Base-by-base conservation (phyloP, 2,888 invertebrate species). In the Neoaliturus tenellus region DNA sequence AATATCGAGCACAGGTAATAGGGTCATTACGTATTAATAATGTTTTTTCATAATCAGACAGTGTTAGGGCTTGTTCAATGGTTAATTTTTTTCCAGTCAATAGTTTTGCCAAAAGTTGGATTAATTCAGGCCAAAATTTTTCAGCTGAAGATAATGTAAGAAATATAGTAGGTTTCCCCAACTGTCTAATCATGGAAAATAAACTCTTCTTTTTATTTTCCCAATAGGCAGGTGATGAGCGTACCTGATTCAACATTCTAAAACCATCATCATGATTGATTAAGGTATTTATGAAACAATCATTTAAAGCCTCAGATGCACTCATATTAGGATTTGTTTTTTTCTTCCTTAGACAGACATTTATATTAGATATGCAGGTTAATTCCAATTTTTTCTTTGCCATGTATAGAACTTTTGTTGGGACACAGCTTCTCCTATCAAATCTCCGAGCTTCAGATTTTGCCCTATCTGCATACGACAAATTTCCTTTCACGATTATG, bases 371-470 rank as follows among this genome's bases (percentile, higher is more conserved):
- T 14, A 48, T 48, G 17, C 48, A 14, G 17, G 10, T 48, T 17
- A 48, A 17, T 48, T 48, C 48, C 17, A 48, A 48, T n/a, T 48
- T 48, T 48, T 48, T 48, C 48, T 48, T 48, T 8, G 17, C 48
- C 48, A 48, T 48, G 17, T 48, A 48, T n/a, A 48, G n/a, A 14
- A 48, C 12, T 23, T 67, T 67, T 23, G 67, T 67, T 2, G 67
- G 67, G 4, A 20, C 3, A 67, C 67, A 67, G 25, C 51, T 55
- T 80, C 35, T 71, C 25, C 48, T 85, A 81, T 55, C 86, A 35
- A 31, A 73, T 20, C 83, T 39, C 20, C 86, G 28, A 14, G 81
- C 55, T 83, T 85, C 85, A n/a, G 83, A 85, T 82, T 86, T 86
- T 3, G 84, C 69, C 23, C 67, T 8, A 14, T 67, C 67, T 12